Evolutionary conservation across 92 coral and sea anemone species (phyloP).

Genomic region (Paragorgia papillata): DNA sequence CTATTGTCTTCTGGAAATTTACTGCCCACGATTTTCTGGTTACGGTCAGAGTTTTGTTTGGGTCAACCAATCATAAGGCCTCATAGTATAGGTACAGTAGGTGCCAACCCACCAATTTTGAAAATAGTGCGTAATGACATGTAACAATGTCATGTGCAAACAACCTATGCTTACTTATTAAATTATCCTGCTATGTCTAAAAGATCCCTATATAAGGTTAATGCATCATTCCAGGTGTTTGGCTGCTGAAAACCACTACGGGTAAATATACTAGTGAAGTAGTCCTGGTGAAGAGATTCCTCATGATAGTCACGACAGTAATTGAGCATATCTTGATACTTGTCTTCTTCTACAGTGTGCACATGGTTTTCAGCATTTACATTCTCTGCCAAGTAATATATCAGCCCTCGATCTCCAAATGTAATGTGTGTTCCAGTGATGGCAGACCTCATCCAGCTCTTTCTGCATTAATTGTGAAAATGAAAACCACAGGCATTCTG

Average conservation of each 20-base stretch:
- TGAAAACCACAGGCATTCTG: constrained; percentile 60
- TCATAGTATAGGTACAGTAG: no score
- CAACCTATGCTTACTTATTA: not conserved
- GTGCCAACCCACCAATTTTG: no score
- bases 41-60: no score
- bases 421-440: constrained; percentile 64
- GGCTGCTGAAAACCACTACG: not conserved
- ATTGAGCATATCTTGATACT: constrained; percentile 34
- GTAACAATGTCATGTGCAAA: not conserved
- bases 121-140: not conserved
- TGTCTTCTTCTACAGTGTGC: constrained; percentile 11
- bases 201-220: constrained; percentile 4
- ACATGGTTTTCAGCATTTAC: constrained; percentile 47
- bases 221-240: constrained; percentile 29
- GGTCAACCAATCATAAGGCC: no score
- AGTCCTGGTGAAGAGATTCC: constrained; percentile 54
- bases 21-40: no score
- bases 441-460: constrained; percentile 54
- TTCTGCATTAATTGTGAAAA: constrained; percentile 58
- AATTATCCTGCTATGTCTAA: constrained; percentile 11
- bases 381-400: constrained; percentile 58
- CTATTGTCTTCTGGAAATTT: no score
- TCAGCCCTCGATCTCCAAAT: constrained; percentile 57
- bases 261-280: constrained; percentile 25
- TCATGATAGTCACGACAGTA: constrained; percentile 60